Evolutionary conservation across 2,888 invertebrate species (phyloP).

Genomic region (Drosophila melanocephala): DNA sequence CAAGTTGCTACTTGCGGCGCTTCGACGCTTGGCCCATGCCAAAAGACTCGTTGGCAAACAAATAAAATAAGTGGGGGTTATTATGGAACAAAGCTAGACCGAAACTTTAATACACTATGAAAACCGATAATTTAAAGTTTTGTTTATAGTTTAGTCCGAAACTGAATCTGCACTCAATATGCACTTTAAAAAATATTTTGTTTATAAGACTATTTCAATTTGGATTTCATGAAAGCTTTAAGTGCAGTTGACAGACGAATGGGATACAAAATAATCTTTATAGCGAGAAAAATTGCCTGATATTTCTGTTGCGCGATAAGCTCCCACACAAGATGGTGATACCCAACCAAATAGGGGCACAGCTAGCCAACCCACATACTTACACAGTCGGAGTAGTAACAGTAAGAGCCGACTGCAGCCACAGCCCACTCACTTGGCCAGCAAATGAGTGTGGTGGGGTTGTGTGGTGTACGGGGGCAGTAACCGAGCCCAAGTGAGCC

Average conservation of each 20-base stretch:
- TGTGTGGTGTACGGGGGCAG: neutral
- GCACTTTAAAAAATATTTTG: neutral
- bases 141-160: neutral
- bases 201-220: neutral
- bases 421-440: slow-evolving; percentile 43
- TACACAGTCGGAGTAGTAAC: slow-evolving; percentile 18
- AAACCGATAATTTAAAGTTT: neutral
- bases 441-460: neutral
- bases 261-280: neutral
- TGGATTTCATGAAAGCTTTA: neutral
- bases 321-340: neutral
- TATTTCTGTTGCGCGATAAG: neutral
- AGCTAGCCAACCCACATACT: slow-evolving; percentile 11
- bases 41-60: slow-evolving; percentile 42
- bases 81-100: neutral
- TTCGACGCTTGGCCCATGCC: slow-evolving; percentile 71
- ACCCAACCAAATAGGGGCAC: neutral
- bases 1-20: slow-evolving; percentile 69
- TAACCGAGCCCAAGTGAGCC: slow-evolving; percentile 34
- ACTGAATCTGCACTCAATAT: neutral
- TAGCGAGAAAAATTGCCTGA: neutral
- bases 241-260: neutral
- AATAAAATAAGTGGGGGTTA: slow-evolving; percentile 15
- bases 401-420: slow-evolving; percentile 4
- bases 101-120: slow-evolving; percentile 27